Percentiles rank a stretch among this genome's conserved stretches.
Evolutionary conservation across 2,888 invertebrate species (phyloP).

Genomic region (Tiliacea citrago): DNA sequence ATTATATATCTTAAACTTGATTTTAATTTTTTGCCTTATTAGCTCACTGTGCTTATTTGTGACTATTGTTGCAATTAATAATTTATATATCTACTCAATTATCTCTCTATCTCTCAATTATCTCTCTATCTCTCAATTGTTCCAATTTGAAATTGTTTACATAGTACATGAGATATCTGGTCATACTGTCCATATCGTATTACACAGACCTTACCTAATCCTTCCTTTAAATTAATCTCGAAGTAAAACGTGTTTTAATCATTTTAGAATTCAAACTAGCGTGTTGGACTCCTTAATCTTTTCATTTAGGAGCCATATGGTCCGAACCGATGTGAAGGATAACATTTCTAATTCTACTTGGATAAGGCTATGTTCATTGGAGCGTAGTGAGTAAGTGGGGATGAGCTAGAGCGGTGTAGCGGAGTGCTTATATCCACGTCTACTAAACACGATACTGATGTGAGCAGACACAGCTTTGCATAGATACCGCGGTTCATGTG

Average conservation of each 20-base stretch:
- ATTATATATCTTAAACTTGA: no score
- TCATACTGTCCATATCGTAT: constrained; percentile 7
- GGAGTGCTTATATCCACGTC: neutral
- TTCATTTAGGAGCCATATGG: constrained; percentile 75
- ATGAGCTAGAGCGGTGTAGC: no score
- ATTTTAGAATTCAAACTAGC: constrained; percentile 76
- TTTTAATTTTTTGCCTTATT: neutral
- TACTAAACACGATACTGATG: neutral
- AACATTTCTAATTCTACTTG: constrained; percentile 59
- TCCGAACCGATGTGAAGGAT: constrained; percentile 63
- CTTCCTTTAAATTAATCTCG: constrained; percentile 30
- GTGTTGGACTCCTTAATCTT: constrained; percentile 82
- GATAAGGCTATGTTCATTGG: neutral
- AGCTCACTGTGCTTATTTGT: neutral
- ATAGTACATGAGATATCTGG: neutral
- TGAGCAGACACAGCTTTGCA: neutral
- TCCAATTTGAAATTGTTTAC: neutral
- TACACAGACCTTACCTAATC: constrained; percentile 34
- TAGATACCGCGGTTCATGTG: neutral
- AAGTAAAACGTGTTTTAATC: constrained; percentile 71
- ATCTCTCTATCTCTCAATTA: no score
- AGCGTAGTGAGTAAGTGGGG: neutral
- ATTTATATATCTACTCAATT: no score
- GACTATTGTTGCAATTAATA: neutral
- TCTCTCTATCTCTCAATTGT: no score